Percentiles rank a stretch among this genome's conserved stretches.
These are phyloP conservation scores for Scopus umbretta DNA, from an alignment of 2,113 vertebrate genomes.

Conservation along the genomic window DNA sequence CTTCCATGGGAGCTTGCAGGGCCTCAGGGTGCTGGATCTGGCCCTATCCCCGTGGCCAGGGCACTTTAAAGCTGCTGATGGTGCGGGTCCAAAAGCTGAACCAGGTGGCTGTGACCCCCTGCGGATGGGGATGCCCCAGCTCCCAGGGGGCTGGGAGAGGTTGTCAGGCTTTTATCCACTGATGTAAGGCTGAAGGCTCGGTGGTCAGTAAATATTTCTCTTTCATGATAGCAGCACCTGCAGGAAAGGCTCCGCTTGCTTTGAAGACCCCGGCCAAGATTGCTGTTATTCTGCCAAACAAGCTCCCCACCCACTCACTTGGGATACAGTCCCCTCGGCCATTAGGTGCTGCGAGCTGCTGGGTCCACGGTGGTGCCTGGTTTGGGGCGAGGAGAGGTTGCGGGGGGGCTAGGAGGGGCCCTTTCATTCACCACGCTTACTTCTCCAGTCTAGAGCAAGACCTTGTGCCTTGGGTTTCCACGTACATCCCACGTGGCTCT, in stretches of 20 bases:
- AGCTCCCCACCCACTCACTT: neutral
- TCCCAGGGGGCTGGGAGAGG: neutral
- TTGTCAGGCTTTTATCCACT: neutral
- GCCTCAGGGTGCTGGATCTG: neutral
- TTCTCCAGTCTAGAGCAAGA: neutral
- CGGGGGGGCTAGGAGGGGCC: accelerated
- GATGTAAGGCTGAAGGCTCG: neutral
- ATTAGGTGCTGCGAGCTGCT: neutral
- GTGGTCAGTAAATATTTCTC: neutral
- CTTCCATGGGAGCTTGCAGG: neutral
- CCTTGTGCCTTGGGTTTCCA: neutral
- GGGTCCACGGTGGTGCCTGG: accelerated
- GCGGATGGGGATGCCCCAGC: too few relatives aligned
- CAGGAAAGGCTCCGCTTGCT: neutral
- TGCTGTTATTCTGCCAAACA: neutral
- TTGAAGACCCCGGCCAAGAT: neutral
- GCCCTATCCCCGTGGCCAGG: neutral
- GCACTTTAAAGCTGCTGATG: neutral
- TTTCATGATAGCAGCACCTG: neutral
- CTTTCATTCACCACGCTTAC: neutral
- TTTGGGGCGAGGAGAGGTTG: neutral
- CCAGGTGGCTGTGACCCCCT: neutral
- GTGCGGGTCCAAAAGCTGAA: neutral
- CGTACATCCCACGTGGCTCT: accelerated
- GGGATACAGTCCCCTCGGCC: neutral